These are phyloP conservation scores for Tethea ocularis DNA, from an alignment of 2,888 invertebrate genomes.

Conservation along the genomic window DNA sequence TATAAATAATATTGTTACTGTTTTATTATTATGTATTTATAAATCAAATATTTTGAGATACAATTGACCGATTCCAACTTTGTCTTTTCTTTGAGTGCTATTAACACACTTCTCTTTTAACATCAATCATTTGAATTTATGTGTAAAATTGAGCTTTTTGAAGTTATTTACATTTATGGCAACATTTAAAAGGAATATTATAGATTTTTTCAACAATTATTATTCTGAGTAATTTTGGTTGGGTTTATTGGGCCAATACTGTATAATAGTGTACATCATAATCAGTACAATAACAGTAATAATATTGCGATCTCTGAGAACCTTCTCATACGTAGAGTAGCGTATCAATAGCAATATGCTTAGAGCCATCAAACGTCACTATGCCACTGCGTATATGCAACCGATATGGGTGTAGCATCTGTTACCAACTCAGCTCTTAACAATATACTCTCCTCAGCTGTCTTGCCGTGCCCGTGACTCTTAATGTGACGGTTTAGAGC, in stretches of 20 bases:
- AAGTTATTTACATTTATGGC: not conserved
- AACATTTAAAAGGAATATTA: not conserved
- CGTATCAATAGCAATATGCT: not conserved
- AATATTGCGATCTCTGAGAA: not conserved
- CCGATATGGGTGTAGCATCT: not conserved
- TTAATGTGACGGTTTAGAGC: slow-evolving; percentile 97
- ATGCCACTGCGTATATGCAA: slow-evolving; percentile 12
- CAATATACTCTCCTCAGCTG: slow-evolving; percentile 30
- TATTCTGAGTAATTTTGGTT: no score
- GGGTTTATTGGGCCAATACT: no score
- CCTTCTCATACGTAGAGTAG: not conserved
- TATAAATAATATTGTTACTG: not conserved
- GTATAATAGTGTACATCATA: no score
- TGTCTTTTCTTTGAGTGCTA: not conserved
- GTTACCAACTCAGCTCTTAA: slow-evolving; percentile 23
- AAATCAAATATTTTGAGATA: not conserved
- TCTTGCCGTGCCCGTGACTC: slow-evolving; percentile 54
- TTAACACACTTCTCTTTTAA: not conserved
- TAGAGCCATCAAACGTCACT: slow-evolving; percentile 21
- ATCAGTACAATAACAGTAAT: not conserved
- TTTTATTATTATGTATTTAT: not conserved
- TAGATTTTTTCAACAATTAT: no score
- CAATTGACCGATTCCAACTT: slow-evolving; percentile 7
- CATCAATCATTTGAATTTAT: not conserved
- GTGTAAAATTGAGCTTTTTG: not conserved